phyloP scores from a whole-genome alignment of 1,140 invertebrate genomes.

The Heliconius hewitsoni region DNA sequence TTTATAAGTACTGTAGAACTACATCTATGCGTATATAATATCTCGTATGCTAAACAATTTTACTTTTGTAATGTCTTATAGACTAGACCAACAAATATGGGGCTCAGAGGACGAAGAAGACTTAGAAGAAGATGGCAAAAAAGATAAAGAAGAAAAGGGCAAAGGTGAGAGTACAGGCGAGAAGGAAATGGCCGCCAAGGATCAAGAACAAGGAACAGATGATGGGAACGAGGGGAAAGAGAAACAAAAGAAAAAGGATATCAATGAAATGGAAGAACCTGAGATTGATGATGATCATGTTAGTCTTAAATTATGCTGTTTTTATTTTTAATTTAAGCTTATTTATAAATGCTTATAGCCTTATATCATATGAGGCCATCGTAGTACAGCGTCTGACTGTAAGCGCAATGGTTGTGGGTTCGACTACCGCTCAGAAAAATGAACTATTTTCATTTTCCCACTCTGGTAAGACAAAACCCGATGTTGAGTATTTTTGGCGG shows the following conservation, averaged over 20 bases:
- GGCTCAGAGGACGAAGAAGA: constrained; percentile 90
- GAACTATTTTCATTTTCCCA: no score
- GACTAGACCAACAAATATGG: constrained; percentile 92
- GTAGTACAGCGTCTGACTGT: no score
- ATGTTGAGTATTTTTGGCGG: no score
- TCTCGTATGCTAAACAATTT: no score
- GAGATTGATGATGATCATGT: constrained; percentile 90
- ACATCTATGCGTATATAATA: no score
- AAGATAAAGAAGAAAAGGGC: constrained; percentile 84
- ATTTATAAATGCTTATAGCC: no score
- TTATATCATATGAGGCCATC: no score
- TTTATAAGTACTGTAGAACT: no score
- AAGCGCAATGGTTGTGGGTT: no score
- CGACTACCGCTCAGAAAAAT: no score
- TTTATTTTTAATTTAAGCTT: no score
- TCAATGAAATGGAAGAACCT: constrained; percentile 89
- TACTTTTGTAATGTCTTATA: constrained; percentile 28
- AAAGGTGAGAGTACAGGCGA: constrained; percentile 76
- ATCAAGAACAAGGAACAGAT: constrained; percentile 85
- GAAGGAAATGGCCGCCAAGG: constrained; percentile 88
- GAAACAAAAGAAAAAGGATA: constrained; percentile 86
- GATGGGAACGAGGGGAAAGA: constrained; percentile 82
- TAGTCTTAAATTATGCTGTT: constrained; percentile 37
- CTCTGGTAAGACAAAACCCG: no score
- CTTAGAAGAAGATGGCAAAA: constrained; percentile 83